phyloP scores from a whole-genome alignment of 2,888 invertebrate species.

The Lordiphosa andalusiaca region DNA sequence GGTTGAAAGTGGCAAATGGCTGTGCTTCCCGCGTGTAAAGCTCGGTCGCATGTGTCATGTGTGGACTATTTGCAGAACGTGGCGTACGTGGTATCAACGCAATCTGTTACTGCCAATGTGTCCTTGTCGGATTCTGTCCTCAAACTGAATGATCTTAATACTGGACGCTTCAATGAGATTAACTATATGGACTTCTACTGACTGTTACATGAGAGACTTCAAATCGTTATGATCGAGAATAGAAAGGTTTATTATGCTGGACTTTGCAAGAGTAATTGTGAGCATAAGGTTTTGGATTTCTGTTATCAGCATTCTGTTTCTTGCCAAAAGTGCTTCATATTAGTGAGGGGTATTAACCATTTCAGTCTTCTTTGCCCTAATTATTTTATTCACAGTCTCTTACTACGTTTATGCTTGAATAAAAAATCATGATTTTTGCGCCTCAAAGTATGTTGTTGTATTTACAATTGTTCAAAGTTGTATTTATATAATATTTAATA shows the following conservation, averaged over 20 bases:
- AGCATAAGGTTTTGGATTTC: conserved; percentile 21
- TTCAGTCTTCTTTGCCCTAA: background rate
- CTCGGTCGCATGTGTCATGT: conserved; percentile 4
- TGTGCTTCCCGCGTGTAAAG: background rate
- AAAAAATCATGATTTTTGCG: no score
- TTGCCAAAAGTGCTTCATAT: conserved; percentile 5
- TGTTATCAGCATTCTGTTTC: conserved; percentile 17
- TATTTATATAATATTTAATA: no score
- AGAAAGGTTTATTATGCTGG: conserved; percentile 10
- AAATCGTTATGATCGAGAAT: conserved; percentile 15
- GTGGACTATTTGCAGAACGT: conserved; percentile 7
- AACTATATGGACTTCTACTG: conserved; percentile 11
- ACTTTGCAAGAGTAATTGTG: conserved; percentile 13
- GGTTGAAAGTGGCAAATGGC: conserved; percentile 1
- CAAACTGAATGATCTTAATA: conserved; percentile 10
- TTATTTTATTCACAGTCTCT: conserved; percentile 8
- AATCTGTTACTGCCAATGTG: conserved; percentile 3
- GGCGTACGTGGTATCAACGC: conserved; percentile 2
- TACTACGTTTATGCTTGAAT: no score
- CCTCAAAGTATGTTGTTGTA: no score
- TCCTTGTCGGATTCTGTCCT: conserved; percentile 8
- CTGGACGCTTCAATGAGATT: conserved; percentile 17
- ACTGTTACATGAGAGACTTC: conserved; percentile 8
- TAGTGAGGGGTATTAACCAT: background rate
- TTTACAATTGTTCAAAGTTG: no score